Evolutionary conservation across 2,113 vertebrate species (phyloP).

Genomic region (Circaetus cinerascens): DNA sequence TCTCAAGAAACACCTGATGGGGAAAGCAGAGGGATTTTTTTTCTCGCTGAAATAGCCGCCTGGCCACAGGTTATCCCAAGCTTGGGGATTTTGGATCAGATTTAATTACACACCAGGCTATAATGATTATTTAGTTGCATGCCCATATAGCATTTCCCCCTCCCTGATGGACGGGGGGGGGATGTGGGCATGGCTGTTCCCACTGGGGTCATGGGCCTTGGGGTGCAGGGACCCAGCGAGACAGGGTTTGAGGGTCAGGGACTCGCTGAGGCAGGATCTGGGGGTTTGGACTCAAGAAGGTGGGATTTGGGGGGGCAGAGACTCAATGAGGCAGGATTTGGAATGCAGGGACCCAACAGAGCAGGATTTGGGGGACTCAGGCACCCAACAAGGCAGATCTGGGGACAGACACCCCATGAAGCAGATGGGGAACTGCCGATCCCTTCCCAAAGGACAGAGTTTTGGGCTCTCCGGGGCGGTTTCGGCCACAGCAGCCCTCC

Average conservation of each 20-base stretch:
- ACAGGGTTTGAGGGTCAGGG: not conserved
- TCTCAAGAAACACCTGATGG: not conserved
- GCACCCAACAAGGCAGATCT: not conserved
- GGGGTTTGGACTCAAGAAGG: fast-evolving
- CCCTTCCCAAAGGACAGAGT: not conserved
- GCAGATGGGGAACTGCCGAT: fast-evolving
- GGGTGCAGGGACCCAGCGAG: not conserved
- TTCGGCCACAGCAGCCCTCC: not conserved
- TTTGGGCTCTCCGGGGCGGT: fast-evolving
- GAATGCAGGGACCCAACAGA: not conserved
- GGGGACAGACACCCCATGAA: not conserved
- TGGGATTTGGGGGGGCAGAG: not conserved
- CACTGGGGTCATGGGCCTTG: not conserved
- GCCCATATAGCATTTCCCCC: fast-evolving
- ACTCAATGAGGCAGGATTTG: not conserved
- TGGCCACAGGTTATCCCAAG: too few species aligned
- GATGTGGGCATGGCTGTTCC: not conserved
- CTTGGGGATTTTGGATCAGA: fast-evolving
- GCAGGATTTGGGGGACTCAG: not conserved
- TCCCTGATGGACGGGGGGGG: fast-evolving
- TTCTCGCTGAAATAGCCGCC: not conserved
- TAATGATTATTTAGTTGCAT: fast-evolving
- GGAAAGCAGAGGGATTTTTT: not conserved
- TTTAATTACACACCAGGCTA: fast-evolving
- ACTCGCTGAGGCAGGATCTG: not conserved